Evolutionary conservation across 2,888 invertebrate species (phyloP).

Genomic region (Lasioglossum oenotherae): DNA sequence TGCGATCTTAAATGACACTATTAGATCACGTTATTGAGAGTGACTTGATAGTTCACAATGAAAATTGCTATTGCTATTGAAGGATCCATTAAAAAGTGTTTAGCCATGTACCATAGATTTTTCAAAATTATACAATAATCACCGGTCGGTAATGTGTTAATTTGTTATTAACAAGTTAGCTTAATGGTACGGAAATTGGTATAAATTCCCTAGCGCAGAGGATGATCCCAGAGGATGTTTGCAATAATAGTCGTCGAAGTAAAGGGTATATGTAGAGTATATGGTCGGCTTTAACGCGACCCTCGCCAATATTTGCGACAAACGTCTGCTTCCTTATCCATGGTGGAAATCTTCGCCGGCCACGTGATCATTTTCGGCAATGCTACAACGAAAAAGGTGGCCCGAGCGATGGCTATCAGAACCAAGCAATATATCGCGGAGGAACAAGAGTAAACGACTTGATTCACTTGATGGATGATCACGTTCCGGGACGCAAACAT

Average conservation of each 20-base stretch:
- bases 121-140: too few relatives aligned
- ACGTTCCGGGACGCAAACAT: slow-evolving; percentile 52
- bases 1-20: too few relatives aligned
- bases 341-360: slow-evolving; percentile 11
- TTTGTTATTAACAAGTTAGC: too few relatives aligned
- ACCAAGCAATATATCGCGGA: slow-evolving; percentile 45
- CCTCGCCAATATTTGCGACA: slow-evolving; percentile 4
- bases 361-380: slow-evolving; percentile 6
- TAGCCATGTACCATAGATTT: too few relatives aligned
- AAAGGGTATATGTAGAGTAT: neutral
- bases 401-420: slow-evolving; percentile 2
- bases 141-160: too few relatives aligned
- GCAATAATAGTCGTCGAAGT: neutral
- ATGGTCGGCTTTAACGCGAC: neutral
- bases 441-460: slow-evolving; percentile 30
- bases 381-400: neutral
- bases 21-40: too few relatives aligned
- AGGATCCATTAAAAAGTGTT: too few relatives aligned
- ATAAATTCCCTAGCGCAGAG: neutral
- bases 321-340: neutral
- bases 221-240: too few relatives aligned
- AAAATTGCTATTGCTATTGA: too few relatives aligned
- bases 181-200: neutral
- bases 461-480: slow-evolving; percentile 62
- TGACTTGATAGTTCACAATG: too few relatives aligned